Evolutionary conservation across 2,113 vertebrate species (phyloP), one percentile per base, ranked within the genome.

Genomic region (Pangasianodon gigas): DNA sequence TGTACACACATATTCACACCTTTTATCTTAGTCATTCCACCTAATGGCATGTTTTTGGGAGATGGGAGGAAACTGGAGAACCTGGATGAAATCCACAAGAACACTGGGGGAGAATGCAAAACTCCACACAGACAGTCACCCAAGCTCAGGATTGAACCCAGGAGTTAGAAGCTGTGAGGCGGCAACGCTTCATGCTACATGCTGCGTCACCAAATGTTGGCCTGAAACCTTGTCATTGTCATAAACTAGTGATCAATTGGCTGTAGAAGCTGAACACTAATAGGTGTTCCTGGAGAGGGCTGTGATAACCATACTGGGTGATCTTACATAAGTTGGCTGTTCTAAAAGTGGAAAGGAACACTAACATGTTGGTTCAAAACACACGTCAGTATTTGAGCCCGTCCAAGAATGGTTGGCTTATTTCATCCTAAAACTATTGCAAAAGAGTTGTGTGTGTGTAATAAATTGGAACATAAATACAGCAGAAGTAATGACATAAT

Each of bases 401-500:
- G n/a, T 80, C 46, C 77, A 80, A 56, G 29, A 65, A 80, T 6
- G 29, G 3, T 44, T 41, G 37, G 16, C 41, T 80, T 87, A 46
- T 48, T 87, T 62, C 56, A 79, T 87, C 44, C 56, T 51, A 80
- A 32, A 87, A 21, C 16, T 80, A 32, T 87, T 37, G 13, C 37
- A 21, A 51, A 62, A 48, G 41, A 13, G 51, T 60, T 44, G 32
- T 74, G 71, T 71, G 67, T 51, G 46, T 79, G 44, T 29, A 51
- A 77, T 81, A 65, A 62, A 67, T 65, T 81, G 75, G 29, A n/a
- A 19, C 8, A 79, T 48, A 19, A 48, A 62, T 51, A 65, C 46
- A 65, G n/a, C 29, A 80, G 29, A 67, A 32, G 77, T 21, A 82
- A 88, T 69, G 58, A 24, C 87, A 81, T 52, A 80, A 80, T 51